Conservation (phyloP, 2,113 vertebrate species). For the Pelodiscus sinensis region DNA sequence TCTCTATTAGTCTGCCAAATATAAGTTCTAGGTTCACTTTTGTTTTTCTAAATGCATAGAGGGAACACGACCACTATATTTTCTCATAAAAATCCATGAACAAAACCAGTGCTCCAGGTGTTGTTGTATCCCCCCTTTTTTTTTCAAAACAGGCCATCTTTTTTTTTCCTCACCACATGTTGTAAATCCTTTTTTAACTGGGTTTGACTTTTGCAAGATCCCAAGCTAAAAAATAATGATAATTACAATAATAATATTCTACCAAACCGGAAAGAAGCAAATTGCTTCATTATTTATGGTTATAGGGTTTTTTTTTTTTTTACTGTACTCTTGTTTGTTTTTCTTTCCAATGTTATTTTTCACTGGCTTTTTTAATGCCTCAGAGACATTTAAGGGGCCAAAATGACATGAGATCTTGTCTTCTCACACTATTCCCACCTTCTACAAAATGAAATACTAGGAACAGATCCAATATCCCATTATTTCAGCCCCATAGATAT, state of each 20-base stretch:
- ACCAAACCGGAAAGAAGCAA: constrained; percentile 42
- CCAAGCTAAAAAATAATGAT: constrained; percentile 43
- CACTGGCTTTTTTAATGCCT: constrained; percentile 58
- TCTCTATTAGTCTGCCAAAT: neutral
- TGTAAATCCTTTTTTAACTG: constrained; percentile 46
- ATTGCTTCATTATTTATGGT: constrained; percentile 55
- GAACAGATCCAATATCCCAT: constrained; percentile 34
- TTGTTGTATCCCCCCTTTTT: constrained; percentile 71
- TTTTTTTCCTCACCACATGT: accelerated
- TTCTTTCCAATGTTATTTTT: constrained; percentile 57
- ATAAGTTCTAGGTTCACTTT: neutral
- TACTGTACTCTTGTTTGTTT: constrained; percentile 47
- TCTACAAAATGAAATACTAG: constrained; percentile 49
- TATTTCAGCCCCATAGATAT: constrained; percentile 43
- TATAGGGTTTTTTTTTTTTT: constrained; percentile 51
- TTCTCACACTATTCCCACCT: constrained; percentile 38
- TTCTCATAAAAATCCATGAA: neutral
- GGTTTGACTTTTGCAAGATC: neutral
- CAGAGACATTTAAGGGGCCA: constrained; percentile 61
- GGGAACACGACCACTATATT: neutral
- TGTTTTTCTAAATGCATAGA: neutral
- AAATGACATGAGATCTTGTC: constrained; percentile 37
- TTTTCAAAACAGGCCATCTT: constrained; percentile 7
- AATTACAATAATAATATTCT: constrained; percentile 67
- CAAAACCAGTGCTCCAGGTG: constrained; percentile 48